These are phyloP conservation scores for Apoderus coryli DNA, from an alignment of 2,888 invertebrate genomes.

Conservation along the genomic window DNA sequence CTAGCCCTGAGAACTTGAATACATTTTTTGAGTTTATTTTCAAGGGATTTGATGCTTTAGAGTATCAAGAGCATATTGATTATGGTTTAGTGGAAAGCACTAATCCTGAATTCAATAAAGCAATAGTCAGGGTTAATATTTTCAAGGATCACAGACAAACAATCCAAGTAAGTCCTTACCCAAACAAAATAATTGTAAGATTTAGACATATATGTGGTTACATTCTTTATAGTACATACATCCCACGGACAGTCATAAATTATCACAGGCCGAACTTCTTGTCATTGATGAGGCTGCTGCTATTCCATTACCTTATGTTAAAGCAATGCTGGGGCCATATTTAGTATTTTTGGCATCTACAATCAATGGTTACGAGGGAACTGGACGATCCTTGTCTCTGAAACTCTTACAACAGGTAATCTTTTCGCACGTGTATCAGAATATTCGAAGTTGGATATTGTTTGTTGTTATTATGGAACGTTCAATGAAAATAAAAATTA, in stretches of 20 bases:
- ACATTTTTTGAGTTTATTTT: constrained; percentile 95
- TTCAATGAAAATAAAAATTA: too few relatives aligned
- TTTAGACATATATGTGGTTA: background rate
- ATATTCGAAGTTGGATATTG: too few relatives aligned
- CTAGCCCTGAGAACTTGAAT: constrained; percentile 94
- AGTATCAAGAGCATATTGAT: constrained; percentile 92
- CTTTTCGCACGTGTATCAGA: too few relatives aligned
- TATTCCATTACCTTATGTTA: constrained; percentile 87
- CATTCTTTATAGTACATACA: constrained; percentile 65
- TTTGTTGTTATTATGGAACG: too few relatives aligned
- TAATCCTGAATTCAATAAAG: constrained; percentile 93
- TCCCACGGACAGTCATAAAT: constrained; percentile 74
- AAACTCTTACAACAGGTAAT: constrained; percentile 91
- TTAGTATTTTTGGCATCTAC: constrained; percentile 93
- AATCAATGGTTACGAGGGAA: constrained; percentile 96
- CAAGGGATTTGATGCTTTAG: constrained; percentile 79
- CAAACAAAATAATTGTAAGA: background rate
- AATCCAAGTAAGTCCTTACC: constrained; percentile 50
- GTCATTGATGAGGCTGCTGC: constrained; percentile 99
- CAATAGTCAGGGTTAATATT: constrained; percentile 84
- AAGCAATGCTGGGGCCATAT: constrained; percentile 78
- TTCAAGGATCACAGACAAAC: constrained; percentile 85
- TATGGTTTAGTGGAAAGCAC: constrained; percentile 90
- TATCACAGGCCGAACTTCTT: constrained; percentile 87
- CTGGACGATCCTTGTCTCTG: constrained; percentile 87